These are phyloP conservation scores for Eubasilissa splendida DNA, from an alignment of 2,888 invertebrate genomes.

Conservation along the genomic window DNA sequence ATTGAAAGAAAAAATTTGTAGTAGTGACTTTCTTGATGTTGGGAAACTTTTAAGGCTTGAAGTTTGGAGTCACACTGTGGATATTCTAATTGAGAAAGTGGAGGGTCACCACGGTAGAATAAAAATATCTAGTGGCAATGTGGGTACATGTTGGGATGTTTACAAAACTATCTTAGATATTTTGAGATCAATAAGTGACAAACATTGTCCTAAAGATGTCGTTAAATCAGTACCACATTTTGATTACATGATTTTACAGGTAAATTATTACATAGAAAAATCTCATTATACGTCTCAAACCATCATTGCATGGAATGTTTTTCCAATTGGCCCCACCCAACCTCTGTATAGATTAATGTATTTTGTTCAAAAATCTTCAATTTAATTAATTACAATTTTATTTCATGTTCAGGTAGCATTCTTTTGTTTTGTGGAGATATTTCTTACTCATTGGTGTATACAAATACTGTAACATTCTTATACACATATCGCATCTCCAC, in stretches of 20 bases:
- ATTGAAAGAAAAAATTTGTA: constrained; percentile 20
- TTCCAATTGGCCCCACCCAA: too few species aligned
- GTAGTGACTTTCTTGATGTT: constrained; percentile 16
- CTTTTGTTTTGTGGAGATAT: too few species aligned
- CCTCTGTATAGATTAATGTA: too few species aligned
- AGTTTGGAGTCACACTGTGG: background rate
- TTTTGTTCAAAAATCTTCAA: too few species aligned
- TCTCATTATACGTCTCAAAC: too few species aligned
- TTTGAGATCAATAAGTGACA: constrained; percentile 18
- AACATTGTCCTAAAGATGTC: background rate
- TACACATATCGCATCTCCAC: too few species aligned
- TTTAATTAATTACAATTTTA: too few species aligned
- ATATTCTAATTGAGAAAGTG: constrained; percentile 19
- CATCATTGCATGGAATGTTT: too few species aligned
- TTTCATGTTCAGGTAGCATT: too few species aligned
- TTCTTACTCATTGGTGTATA: too few species aligned
- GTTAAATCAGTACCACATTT: constrained; percentile 35
- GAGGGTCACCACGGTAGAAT: constrained; percentile 14
- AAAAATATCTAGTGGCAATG: constrained; percentile 25
- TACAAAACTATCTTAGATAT: constrained; percentile 33
- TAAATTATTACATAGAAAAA: constrained; percentile 2
- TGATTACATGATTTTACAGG: constrained; percentile 46
- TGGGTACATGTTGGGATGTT: constrained; percentile 18
- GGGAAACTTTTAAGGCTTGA: constrained; percentile 16
- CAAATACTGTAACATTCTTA: too few species aligned